A percentile compares a stretch with the other conserved stretches of the same genome.
These are phyloP conservation scores for Panzeria rudis DNA, from an alignment of 2,888 invertebrate genomes.

Conservation along the genomic window DNA sequence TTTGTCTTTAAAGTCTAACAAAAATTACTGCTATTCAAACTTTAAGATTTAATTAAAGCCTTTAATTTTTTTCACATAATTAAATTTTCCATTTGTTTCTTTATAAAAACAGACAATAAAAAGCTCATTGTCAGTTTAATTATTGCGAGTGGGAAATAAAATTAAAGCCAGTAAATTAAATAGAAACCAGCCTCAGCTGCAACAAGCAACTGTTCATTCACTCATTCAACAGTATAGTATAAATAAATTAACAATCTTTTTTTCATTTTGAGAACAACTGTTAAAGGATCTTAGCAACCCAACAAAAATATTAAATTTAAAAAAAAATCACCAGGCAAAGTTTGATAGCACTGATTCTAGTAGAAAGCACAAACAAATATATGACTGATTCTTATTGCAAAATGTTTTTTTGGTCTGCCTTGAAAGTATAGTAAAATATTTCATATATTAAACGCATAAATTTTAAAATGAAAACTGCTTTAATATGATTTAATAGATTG, in stretches of 20 bases:
- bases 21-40: too few species aligned
- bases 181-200: neutral
- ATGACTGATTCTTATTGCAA: too few species aligned
- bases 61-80: neutral
- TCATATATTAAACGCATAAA: too few species aligned
- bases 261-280: neutral
- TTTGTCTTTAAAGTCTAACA: too few species aligned
- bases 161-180: slow-evolving; percentile 3
- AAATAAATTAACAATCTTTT: slow-evolving; percentile 15
- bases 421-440: too few species aligned
- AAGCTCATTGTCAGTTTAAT: slow-evolving; percentile 41
- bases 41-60: too few species aligned
- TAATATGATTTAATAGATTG: too few species aligned
- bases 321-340: neutral
- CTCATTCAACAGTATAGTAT: neutral
- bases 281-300: neutral
- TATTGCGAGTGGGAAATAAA: neutral
- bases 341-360: too few species aligned
- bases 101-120: neutral
- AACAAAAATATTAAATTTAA: neutral
- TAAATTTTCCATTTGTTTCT: neutral
- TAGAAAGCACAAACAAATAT: too few species aligned
- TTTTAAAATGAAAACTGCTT: too few species aligned
- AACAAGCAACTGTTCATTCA: neutral
- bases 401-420: too few species aligned